Evolutionary conservation across 2,888 invertebrate genomes (phyloP).

Genomic region (Bombyx huttoni): DNA sequence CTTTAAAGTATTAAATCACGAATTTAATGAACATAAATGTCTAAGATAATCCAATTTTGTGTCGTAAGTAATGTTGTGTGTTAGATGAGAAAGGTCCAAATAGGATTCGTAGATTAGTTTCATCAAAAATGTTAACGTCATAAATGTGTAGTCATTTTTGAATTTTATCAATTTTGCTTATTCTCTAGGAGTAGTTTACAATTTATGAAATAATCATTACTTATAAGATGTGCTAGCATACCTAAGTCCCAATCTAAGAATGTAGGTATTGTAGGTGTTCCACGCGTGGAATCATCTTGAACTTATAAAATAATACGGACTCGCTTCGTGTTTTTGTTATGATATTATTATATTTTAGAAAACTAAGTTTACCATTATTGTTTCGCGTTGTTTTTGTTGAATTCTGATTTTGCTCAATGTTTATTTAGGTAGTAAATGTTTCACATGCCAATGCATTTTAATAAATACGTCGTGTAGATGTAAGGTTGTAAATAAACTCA

Average conservation of each 20-base stretch:
- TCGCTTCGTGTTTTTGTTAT: neutral
- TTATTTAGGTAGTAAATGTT: neutral
- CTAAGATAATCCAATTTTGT: constrained; percentile 8
- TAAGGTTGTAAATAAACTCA: constrained; percentile 53
- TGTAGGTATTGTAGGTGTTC: constrained; percentile 21
- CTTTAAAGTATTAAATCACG: neutral
- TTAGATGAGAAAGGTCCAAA: constrained; percentile 35
- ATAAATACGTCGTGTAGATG: neutral
- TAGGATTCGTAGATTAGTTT: constrained; percentile 7
- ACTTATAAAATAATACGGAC: neutral
- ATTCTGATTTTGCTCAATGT: neutral
- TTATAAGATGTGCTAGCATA: constrained; percentile 8
- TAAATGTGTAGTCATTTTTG: neutral
- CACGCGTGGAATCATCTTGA: constrained; percentile 9
- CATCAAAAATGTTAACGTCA: neutral
- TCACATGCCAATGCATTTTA: neutral
- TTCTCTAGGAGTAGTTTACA: neutral
- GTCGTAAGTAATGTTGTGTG: constrained; percentile 1
- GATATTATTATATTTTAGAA: neutral
- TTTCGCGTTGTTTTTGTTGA: neutral
- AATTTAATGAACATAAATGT: constrained; percentile 4
- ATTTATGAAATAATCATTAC: neutral
- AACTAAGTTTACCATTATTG: neutral
- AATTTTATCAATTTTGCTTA: neutral
- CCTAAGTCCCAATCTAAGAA: constrained; percentile 53